Percentiles rank a stretch among this genome's conserved stretches.
phyloP scores from a whole-genome alignment of 2,888 invertebrate genomes.

The Ornithoptera priamus region DNA sequence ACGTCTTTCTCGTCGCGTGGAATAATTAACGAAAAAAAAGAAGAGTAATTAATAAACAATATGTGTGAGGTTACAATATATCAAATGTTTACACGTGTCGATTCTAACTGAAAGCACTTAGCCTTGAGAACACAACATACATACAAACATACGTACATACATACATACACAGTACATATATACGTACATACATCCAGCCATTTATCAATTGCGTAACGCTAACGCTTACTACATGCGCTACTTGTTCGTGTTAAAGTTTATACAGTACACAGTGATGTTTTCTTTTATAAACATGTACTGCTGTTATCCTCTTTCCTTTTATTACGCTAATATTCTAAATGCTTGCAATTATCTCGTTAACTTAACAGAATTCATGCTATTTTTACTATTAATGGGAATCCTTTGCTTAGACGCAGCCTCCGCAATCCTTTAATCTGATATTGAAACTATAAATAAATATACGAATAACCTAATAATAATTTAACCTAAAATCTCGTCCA shows the following conservation, averaged over 20 bases:
- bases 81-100: constrained; percentile 38
- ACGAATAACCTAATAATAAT: constrained; percentile 41
- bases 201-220: constrained; percentile 64
- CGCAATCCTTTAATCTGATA: no score
- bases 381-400: no score
- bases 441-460: no score
- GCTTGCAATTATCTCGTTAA: no score
- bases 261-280: constrained; percentile 29
- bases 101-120: constrained; percentile 55
- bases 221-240: constrained; percentile 55
- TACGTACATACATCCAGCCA: constrained; percentile 53
- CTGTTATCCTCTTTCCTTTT: no score
- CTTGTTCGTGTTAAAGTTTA: constrained; percentile 49
- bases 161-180: constrained; percentile 41
- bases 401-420: no score
- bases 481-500: constrained; percentile 60
- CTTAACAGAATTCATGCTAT: no score
- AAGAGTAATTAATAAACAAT: constrained; percentile 11
- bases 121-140: constrained; percentile 62
- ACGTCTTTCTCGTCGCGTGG: no score
- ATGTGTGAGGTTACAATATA: constrained; percentile 31
- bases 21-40: no score
- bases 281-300: no score
- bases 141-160: constrained; percentile 41
- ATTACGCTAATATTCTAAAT: no score